Conservation (phyloP, 2,113 vertebrate species). For the Eolophus roseicapilla region DNA sequence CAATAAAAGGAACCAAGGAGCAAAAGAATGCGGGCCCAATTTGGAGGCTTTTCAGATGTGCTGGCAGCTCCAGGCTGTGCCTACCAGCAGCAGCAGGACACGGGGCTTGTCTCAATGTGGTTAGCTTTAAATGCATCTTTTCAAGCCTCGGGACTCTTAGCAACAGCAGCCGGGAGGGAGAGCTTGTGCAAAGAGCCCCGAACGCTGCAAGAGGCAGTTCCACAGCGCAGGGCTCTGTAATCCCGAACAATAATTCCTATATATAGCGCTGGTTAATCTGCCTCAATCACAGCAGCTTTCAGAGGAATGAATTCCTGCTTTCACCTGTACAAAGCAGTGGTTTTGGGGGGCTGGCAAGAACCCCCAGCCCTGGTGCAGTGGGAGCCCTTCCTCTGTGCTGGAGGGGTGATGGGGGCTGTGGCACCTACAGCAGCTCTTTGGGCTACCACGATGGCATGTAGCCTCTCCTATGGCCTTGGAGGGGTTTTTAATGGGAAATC, state of each 20-base stretch:
- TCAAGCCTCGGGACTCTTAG: conserved; percentile 46
- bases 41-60: not conserved
- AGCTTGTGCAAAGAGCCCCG: not conserved
- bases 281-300: rapidly evolving
- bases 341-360: not conserved
- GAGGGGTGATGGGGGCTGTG: not conserved
- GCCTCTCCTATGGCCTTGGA: rapidly evolving
- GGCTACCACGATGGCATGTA: rapidly evolving
- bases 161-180: not conserved
- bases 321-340: not conserved
- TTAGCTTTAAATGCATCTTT: conserved; percentile 53
- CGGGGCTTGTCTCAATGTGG: not conserved
- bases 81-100: not conserved
- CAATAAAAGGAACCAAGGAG: not conserved
- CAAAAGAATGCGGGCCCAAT: not conserved
- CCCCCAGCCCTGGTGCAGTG: rapidly evolving
- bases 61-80: not conserved
- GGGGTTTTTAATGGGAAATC: not conserved
- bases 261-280: not conserved
- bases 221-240: not conserved
- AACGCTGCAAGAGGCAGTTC: not conserved
- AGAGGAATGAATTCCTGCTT: not conserved
- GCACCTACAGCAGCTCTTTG: not conserved
- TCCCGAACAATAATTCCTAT: not conserved
- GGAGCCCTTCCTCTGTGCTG: not conserved